Conservation (phyloP, 2,888 invertebrate genomes). For the Melangyna quadrimaculata region DNA sequence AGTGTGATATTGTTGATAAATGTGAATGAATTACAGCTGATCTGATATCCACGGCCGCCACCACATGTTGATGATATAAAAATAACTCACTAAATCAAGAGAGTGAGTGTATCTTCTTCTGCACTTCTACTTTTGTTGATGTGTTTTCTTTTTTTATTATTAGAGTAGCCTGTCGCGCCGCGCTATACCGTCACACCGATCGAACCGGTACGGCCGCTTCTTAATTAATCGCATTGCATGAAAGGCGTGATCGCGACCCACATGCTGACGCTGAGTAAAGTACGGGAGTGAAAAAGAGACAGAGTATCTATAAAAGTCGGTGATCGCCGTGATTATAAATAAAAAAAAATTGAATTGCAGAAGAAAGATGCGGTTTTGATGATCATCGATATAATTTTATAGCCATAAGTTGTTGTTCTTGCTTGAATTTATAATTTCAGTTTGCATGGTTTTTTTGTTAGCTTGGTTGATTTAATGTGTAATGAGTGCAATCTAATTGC, state of each 20-base stretch:
- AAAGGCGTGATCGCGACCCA: too few relatives aligned
- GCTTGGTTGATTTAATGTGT: neutral
- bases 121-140: too few relatives aligned
- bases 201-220: neutral
- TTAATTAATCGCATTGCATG: neutral
- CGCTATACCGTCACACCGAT: neutral
- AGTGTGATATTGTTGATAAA: neutral
- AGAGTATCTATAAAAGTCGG: neutral
- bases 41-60: neutral
- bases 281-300: neutral
- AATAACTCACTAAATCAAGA: conserved; percentile 11
- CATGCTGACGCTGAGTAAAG: too few relatives aligned
- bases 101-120: neutral
- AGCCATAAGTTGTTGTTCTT: neutral
- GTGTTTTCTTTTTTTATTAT: neutral
- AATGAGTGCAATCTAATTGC: neutral
- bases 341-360: neutral
- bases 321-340: neutral
- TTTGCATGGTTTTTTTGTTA: neutral
- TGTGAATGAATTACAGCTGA: neutral
- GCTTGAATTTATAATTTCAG: neutral
- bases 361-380: neutral
- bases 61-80: conserved; percentile 17
- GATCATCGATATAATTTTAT: neutral
- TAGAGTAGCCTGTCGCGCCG: neutral